Evolutionary conservation across 2,888 invertebrate species (phyloP).

Genomic region (Netelia virgata): DNA sequence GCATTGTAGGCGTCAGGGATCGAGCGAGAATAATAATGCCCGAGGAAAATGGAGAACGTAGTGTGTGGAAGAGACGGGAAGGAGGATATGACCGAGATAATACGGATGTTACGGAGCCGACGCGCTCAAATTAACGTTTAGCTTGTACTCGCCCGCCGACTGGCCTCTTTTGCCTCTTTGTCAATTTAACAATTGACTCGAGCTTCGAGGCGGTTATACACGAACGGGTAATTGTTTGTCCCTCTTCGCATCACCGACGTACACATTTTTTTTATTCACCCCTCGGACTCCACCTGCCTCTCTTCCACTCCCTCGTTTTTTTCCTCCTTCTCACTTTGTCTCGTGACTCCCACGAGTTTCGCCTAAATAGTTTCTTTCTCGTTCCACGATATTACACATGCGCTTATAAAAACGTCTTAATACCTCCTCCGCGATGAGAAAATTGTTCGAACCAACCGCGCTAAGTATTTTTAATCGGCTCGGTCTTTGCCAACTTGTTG

Average conservation of each 20-base stretch:
- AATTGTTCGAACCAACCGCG: neutral
- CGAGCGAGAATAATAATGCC: slow-evolving; percentile 42
- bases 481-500: neutral
- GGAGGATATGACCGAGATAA: slow-evolving; percentile 77
- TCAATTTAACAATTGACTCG: slow-evolving; percentile 78
- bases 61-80: slow-evolving; percentile 63
- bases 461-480: neutral
- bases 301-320: too few relatives aligned
- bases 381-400: slow-evolving; percentile 7
- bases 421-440: neutral
- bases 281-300: neutral
- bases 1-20: neutral
- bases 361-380: slow-evolving; percentile 10
- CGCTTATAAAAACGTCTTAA: neutral
- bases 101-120: slow-evolving; percentile 70
- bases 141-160: slow-evolving; percentile 57
- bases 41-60: slow-evolving; percentile 17
- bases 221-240: slow-evolving; percentile 52
- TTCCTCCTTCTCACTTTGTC: neutral
- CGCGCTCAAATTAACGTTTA: slow-evolving; percentile 63
- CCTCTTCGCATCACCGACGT: neutral
- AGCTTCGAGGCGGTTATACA: slow-evolving; percentile 43
- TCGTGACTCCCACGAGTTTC: neutral
- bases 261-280: neutral
- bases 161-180: slow-evolving; percentile 70